These are phyloP conservation scores for Acanthopleura granulata DNA, from an alignment of 2,888 invertebrate genomes.

Conservation along the genomic window DNA sequence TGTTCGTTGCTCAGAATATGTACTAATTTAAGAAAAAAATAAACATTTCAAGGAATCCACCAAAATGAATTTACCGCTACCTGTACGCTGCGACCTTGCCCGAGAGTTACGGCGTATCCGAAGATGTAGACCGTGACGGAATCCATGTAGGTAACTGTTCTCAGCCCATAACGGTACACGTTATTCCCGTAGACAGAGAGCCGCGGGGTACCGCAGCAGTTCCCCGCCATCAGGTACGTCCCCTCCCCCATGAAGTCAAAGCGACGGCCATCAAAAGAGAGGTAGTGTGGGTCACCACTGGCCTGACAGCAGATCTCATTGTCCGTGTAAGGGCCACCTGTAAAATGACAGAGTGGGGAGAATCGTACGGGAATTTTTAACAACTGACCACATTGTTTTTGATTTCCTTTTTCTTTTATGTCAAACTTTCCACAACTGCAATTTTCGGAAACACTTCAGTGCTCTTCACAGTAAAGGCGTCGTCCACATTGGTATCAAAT, in stretches of 20 bases:
- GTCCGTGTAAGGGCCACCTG: not conserved
- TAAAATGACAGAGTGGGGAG: not conserved
- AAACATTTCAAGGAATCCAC: too few relatives aligned
- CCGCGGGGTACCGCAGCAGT: slow-evolving; percentile 11
- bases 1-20: too few relatives aligned
- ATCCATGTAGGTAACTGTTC: slow-evolving; percentile 1
- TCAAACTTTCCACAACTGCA: too few relatives aligned
- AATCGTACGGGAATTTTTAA: too few relatives aligned
- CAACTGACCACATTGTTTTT: too few relatives aligned
- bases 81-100: slow-evolving; percentile 11
- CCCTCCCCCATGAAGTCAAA: slow-evolving; percentile 15
- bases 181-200: slow-evolving; percentile 13
- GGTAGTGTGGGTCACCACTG: not conserved
- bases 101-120: slow-evolving; percentile 7
- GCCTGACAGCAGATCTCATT: slow-evolving; percentile 11
- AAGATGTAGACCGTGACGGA: slow-evolving; percentile 10
- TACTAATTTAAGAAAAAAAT: too few relatives aligned
- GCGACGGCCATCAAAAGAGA: not conserved
- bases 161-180: slow-evolving; percentile 7
- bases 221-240: slow-evolving; percentile 2
- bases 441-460: too few relatives aligned
- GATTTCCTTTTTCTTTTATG: too few relatives aligned
- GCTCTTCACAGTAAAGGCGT: too few relatives aligned
- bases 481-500: too few relatives aligned
- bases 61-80: slow-evolving; percentile 1